Evolutionary conservation across 2,797 vertebrate genomes (phyloP).

Genomic region (Borostomias antarcticus): DNA sequence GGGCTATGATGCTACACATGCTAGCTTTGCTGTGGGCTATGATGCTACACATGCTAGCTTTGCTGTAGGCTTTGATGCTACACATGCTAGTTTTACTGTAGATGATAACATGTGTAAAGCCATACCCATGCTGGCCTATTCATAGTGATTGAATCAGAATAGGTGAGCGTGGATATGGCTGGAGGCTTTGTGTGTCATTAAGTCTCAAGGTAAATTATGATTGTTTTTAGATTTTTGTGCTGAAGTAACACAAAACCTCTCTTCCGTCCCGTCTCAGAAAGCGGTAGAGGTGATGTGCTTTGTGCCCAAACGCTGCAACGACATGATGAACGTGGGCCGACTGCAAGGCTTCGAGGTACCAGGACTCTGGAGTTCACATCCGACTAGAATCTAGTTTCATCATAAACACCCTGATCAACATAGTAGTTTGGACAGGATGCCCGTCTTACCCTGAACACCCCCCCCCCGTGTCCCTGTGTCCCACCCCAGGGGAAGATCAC

Average conservation of each 20-base stretch:
- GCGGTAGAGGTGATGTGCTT: slow-evolving; percentile 95
- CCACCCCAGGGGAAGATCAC: slow-evolving; percentile 87
- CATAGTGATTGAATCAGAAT: no score
- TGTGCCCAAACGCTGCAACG: slow-evolving; percentile 92
- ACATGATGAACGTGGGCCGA: slow-evolving; percentile 95
- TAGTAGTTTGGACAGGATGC: no score
- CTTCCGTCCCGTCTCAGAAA: slow-evolving; percentile 71
- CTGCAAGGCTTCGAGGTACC: slow-evolving; percentile 92
- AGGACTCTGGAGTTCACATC: not conserved
- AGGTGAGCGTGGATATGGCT: not conserved
- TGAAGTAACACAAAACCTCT: slow-evolving; percentile 6
- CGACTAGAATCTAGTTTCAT: no score
- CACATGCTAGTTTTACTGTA: no score
- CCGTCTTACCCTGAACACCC: no score
- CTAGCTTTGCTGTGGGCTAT: no score
- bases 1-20: no score
- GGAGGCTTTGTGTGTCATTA: not conserved
- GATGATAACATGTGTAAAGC: no score
- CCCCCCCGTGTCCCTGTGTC: not conserved
- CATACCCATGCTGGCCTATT: no score
- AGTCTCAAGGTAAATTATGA: not conserved
- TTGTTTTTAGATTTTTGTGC: not conserved
- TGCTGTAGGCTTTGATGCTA: no score
- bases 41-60: no score
- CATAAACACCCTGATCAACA: no score